Evolutionary conservation across 2,888 invertebrate genomes (phyloP), one percentile per base, ranked within the genome.

Genomic region (Sminthurinus aureus): DNA sequence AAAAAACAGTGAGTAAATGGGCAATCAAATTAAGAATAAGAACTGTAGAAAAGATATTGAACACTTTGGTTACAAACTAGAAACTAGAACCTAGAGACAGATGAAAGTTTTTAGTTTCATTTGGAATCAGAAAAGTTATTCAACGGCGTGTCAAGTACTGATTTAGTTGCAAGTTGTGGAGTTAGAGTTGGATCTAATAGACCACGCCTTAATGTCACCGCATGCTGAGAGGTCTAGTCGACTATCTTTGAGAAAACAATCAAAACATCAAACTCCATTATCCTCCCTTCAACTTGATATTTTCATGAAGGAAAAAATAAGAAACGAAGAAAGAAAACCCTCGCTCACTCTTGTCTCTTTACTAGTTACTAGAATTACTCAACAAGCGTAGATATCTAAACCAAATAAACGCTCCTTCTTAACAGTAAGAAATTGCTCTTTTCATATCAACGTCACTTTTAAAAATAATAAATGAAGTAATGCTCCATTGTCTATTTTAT

Each of bases 161-260:
- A 84, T 85, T 82, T 83, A 73, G 79, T 58, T 82, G 85, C 84
- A 86, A 84, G 85, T 86, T n/a, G n/a, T n/a, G n/a, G n/a, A n/a
- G n/a, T n/a, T n/a, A n/a, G n/a, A n/a, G 85, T 87, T 87, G 86
- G 85, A 75, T 81, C 85, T 87, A 86, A 87, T 86, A 85, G 84
- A 86, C 86, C 86, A 86, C 86, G 86, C 86, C 87, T 86, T 83
- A 82, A 82, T 85, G 86, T 86, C 86, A 86, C 84, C 85, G 85
- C 87, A 86, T 83, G 86, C 86, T 86, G 86, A 85, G 87, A 86
- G 86, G 87, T 86, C 86, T 84, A 82, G 85, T 82, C 84, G 83
- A 83, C 82, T 83, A 83, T 85, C 84, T 84, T 84, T 83, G 84
- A 83, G 84, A 81, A 87, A 87, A 87, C 86, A 86, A 86, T 87